Base-by-base conservation (phyloP, 2,797 vertebrate genomes). In the Leuciscus waleckii region DNA sequence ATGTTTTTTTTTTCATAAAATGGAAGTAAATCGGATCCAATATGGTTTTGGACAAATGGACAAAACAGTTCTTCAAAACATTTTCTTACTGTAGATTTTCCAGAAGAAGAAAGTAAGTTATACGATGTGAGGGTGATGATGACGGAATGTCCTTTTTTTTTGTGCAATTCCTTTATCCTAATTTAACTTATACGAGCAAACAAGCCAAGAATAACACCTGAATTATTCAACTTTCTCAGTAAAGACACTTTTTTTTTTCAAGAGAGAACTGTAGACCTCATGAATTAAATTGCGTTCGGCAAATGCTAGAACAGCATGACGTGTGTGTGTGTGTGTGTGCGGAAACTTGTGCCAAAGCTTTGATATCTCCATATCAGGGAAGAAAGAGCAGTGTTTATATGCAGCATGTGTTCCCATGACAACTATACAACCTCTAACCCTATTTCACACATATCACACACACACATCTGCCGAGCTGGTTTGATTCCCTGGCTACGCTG, bases 341-440 rank as follows among this genome's bases (percentile, higher is more conserved):
- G 51, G 58, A 70, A 54, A 21, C 21, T 7, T 73, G 43, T 69
- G 78, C 81, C 49, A 86, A 87, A 89, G 83, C 75, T 91, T 83
- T 89, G 65, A 91, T 87, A 54, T 75, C 83, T 83, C 49, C 23
- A 87, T 82, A 90, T 89, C 79, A 56, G 80, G 68, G 88, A 90
- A 89, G 88, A 92, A 86, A 69, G 73, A 86, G 71, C 75, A 43
- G 6, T 93, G 90, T 94, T 93, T 93, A 77, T 91, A 81, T 91
- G 70, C 71, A 70, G 80, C 51, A 75, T 74, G 29, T 74, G 90
- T 93, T 92, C 68, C 92, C 88, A 90, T 92, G 92, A 92, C 93
- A 92, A 93, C 92, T 49, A 69, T 51, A 29, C 84, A 78, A 93
- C 90, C 92, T 93, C 86, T 93, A 88, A 93, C 89, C 88, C 80